These are phyloP conservation scores for Moxostoma hubbsi DNA, from an alignment of 2,797 vertebrate species.

Conservation along the genomic window DNA sequence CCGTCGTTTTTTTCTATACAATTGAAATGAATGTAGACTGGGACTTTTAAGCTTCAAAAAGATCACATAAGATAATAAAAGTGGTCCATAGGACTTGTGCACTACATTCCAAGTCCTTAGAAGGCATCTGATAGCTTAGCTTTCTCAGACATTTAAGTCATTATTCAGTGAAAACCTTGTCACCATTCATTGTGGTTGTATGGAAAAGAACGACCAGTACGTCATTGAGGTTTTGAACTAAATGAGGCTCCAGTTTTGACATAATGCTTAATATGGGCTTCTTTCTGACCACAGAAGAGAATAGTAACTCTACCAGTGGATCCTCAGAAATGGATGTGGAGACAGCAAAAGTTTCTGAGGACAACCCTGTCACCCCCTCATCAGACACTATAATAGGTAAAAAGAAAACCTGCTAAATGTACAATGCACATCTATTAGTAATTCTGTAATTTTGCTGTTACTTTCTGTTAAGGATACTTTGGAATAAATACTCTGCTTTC, in stretches of 20 bases:
- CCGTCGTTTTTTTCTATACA: too few relatives aligned
- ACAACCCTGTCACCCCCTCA: slow-evolving; percentile 3
- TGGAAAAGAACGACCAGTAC: too few relatives aligned
- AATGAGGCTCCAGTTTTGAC: neutral
- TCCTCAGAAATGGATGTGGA: slow-evolving; percentile 28
- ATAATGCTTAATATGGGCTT: neutral
- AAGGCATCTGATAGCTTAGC: too few relatives aligned
- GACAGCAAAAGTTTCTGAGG: slow-evolving; percentile 14
- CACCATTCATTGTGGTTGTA: too few relatives aligned
- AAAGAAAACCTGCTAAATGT: neutral
- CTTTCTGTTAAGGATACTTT: neutral
- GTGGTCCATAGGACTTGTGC: too few relatives aligned
- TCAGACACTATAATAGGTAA: slow-evolving; percentile 37
- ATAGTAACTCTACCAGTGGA: slow-evolving; percentile 21
- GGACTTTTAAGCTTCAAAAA: too few relatives aligned
- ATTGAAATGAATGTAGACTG: too few relatives aligned
- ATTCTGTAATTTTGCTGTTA: neutral
- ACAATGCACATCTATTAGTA: neutral
- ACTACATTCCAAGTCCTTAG: too few relatives aligned
- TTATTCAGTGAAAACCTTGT: too few relatives aligned
- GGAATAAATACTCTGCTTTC: neutral
- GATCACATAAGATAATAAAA: too few relatives aligned
- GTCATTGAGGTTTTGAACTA: too few relatives aligned
- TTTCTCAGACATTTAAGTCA: too few relatives aligned
- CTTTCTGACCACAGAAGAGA: slow-evolving; percentile 21